Evolutionary conservation across 1,140 invertebrate species (phyloP).

Genomic region (Sarcophaga bullata): DNA sequence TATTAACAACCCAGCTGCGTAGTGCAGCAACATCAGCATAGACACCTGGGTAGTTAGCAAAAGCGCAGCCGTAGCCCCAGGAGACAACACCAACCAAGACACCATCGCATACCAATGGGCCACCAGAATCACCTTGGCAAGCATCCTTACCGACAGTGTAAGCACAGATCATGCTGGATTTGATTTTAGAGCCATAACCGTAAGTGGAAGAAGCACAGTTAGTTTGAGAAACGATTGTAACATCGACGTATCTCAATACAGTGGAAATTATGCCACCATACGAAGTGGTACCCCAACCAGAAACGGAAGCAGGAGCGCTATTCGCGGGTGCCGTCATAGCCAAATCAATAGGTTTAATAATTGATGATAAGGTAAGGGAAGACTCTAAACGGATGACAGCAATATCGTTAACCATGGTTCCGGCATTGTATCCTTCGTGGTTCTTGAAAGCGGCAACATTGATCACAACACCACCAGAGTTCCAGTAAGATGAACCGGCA

Average conservation of each 20-base stretch:
- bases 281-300: slow-evolving; percentile 28
- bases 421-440: slow-evolving; percentile 17
- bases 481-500: slow-evolving; percentile 52
- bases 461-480: slow-evolving; percentile 18
- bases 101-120: slow-evolving; percentile 63
- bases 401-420: slow-evolving; percentile 27
- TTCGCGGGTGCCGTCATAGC: background rate
- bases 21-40: slow-evolving; percentile 36
- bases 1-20: slow-evolving; percentile 18
- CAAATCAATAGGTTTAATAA: slow-evolving; percentile 19
- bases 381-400: slow-evolving; percentile 16
- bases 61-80: slow-evolving; percentile 68
- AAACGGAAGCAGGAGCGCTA: background rate
- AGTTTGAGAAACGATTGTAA: slow-evolving; percentile 20
- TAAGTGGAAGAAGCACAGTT: slow-evolving; percentile 49
- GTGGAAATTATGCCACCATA: background rate
- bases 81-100: slow-evolving; percentile 70
- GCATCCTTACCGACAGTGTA: slow-evolving; percentile 50
- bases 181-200: slow-evolving; percentile 46
- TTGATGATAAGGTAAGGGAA: background rate
- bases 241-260: slow-evolving; percentile 6
- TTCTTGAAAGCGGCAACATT: slow-evolving; percentile 13
- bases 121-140: slow-evolving; percentile 67
- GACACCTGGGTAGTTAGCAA: slow-evolving; percentile 54
- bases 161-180: slow-evolving; percentile 65